Base-by-base conservation (phyloP, 2,797 vertebrate genomes). In the Manis crassicaudata region DNA sequence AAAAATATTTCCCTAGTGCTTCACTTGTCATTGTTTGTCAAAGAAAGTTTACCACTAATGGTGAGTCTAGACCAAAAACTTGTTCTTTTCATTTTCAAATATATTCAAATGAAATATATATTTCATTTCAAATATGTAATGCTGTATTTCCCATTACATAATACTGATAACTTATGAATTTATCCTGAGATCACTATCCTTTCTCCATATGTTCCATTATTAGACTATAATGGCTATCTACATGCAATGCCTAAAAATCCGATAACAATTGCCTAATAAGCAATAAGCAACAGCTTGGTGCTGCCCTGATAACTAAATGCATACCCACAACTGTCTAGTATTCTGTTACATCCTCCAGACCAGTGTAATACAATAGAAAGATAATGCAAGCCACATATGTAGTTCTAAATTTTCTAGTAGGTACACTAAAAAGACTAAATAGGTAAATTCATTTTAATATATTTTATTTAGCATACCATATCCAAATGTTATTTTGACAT, bases 381-480 rank as follows among this genome's bases (percentile, higher is more conserved):
- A 80, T 4, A 84, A 70, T 83, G 8, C 1, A 40, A 94, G 43
- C 10, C 70, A 75, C 52, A 35, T 43, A 52, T 20, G 1, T 63
- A 25, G 73, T 79, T 94, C 56, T 75, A 65, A 90, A 80, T 52
- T 83, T 87, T 50, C 58, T n/a, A 29, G 8, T n/a, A 92, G n/a
- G 60, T 60, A 58, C 0, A 29, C 79, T 92, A 54, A 50, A 76
- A 62, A 89, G 67, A 77, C 27, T 56, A 89, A 82, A 58, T 32
- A 40, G 43, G 35, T 54, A 67, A 73, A 58, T 75, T 68, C 13
- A 92, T 88, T 93, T 88, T 75, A 72, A 87, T 35, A 14, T 70
- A 72, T 84, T 93, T 93, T 84, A 88, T 90, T 92, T 80, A 90
- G 37, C 3, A 37, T 46, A 60, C 20, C 60, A 56, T 50, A 73